Evolutionary conservation across 2,888 invertebrate species (phyloP).

Genomic region (Baccha elongata): DNA sequence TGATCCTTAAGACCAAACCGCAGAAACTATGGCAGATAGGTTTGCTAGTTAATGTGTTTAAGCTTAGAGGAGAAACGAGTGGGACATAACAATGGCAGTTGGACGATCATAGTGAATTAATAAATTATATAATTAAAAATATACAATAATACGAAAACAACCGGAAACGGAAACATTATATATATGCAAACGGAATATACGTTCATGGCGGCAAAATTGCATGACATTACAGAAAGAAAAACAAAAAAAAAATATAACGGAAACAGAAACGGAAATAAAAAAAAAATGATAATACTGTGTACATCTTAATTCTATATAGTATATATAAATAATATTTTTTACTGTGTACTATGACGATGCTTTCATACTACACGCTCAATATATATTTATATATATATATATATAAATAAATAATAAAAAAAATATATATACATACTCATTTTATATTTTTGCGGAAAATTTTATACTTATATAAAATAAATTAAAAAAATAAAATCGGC

Average conservation of each 20-base stretch:
- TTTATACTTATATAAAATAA: slow-evolving; percentile 75
- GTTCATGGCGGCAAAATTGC: neutral
- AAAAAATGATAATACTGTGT: slow-evolving; percentile 67
- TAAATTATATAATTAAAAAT: slow-evolving; percentile 25
- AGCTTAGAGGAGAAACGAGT: slow-evolving; percentile 34
- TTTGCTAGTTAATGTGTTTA: slow-evolving; percentile 70
- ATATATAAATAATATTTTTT: slow-evolving; percentile 74
- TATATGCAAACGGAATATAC: slow-evolving; percentile 33
- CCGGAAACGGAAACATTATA: slow-evolving; percentile 41
- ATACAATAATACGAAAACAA: slow-evolving; percentile 66
- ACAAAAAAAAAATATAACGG: slow-evolving; percentile 12
- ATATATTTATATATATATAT: slow-evolving; percentile 50
- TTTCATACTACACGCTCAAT: slow-evolving; percentile 71
- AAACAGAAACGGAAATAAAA: slow-evolving; percentile 64
- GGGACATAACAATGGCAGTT: slow-evolving; percentile 50
- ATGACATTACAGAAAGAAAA: slow-evolving; percentile 30
- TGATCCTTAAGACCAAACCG: slow-evolving; percentile 77
- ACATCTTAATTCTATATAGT: slow-evolving; percentile 74
- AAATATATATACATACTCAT: slow-evolving; percentile 77
- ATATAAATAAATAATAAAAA: slow-evolving; percentile 60
- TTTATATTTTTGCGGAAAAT: slow-evolving; percentile 81
- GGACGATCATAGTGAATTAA: slow-evolving; percentile 70
- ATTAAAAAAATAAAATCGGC: slow-evolving; percentile 64
- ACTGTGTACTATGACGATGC: slow-evolving; percentile 74
- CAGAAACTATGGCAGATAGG: slow-evolving; percentile 75